Base-by-base conservation (phyloP, 2,888 invertebrate species). In the Agrypnus murinus region DNA sequence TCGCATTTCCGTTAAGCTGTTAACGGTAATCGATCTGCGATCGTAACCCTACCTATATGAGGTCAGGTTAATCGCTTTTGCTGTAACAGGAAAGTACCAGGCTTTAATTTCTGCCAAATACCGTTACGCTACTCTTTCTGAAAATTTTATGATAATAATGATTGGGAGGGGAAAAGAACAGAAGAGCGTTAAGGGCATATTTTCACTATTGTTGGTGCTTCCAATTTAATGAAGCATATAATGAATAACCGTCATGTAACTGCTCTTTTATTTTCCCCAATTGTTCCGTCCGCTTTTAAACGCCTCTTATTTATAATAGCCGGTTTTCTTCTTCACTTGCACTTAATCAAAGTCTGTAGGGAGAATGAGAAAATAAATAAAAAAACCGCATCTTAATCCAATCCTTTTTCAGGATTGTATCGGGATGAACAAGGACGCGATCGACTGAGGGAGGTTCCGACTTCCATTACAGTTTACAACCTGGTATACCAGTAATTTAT, bases 401-500 rank as follows among this genome's bases (percentile, higher is more conserved):
- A 77, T 77, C 73, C 73, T 76, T 77, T 77, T 69, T 70, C 69
- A 59, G 71, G 69, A 71, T 75, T 73, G 71, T 74, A 76, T 74
- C 70, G 73, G 74, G 74, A 62, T 70, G 74, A 77, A 75, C 76
- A 67, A 75, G 76, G 72, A 73, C 66, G 75, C 70, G 72, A 76
- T 75, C 74, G 73, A 66, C 69, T 69, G 64, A 70, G 73, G 74
- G 74, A 68, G 70, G 72, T 60, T 48, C 48, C 36, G 65, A 63
- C 67, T 75, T 73, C 75, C 70, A 74, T 76, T 77, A 76, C 75
- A 74, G 63, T 78, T 77, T 77, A 77, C 77, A 75, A 73, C 74
- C 75, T 76, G 74, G 77, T 75, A 75, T 70, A 73, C 64, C 50
- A 69, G 77, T 78, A 78, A 78, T 78, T 78, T 78, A 78, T 78